Base-by-base conservation (phyloP, 2,888 invertebrate genomes). In the Lasioglossum malachurum region DNA sequence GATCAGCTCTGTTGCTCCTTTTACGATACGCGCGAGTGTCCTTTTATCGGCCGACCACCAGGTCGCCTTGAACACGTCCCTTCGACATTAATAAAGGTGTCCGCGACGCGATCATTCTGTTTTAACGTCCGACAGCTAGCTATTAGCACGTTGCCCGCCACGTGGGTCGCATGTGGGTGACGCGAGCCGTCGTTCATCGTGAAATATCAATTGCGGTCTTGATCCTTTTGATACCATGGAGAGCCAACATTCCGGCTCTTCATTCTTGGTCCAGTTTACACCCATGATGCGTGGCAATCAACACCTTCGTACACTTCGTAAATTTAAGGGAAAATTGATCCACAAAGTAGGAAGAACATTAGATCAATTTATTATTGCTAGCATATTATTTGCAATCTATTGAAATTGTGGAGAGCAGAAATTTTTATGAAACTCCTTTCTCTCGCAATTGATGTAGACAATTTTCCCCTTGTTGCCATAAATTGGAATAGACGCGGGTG, bases 21-120 rank as follows among this genome's bases (percentile, higher is more conserved):
- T 69, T 69, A 69, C 69, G 31, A 31, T 31, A 31, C 31, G 31
- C 31, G 31, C 67, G 23, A 57, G 14, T 16, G 80, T 69, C 57
- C 80, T 78, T 79, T 83, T 83, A 69, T 83, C 83, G 80, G 46
- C 41, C 53, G 75, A 46, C 64, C 80, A 46, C 27, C 41, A n/a
- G 5, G 27, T 7, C 16, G 53, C 80, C 80, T 80, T 77, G 77
- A 41, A 53, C 14, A 14, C 16, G 10, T 23, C 35, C 27, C 16
- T n/a, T 23, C 27, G 72, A 27, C 72, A 60, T 78, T 78, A 78
- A 78, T 80, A 81, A 78, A 64, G 16, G 27, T 31, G 64, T 16
- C 31, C 16, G 64, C 16, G 31, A 27, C 64, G 31, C 64, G 64
- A 31, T 27, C 64, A 64, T 64, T 64, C 53, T 38, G 16, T 3